phyloP scores from a whole-genome alignment of 2,113 vertebrate species.

The Tachysurus vachellii region DNA sequence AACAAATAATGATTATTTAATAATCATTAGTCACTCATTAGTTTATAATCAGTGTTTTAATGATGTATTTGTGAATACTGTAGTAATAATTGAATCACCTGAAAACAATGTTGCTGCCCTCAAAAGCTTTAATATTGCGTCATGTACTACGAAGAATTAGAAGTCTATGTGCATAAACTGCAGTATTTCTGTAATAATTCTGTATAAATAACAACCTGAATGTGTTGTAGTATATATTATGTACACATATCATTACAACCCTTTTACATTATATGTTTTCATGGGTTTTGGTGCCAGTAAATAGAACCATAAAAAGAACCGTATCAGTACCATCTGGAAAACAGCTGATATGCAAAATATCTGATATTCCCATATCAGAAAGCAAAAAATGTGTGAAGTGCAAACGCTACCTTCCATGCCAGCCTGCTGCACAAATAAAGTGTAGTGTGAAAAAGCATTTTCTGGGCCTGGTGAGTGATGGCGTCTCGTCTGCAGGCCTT shows the following conservation, averaged over 20 bases:
- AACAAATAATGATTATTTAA: too few relatives aligned
- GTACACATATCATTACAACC: neutral
- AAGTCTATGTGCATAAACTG: neutral
- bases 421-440: slow-evolving; percentile 48
- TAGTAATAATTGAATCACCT: neutral
- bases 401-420: neutral
- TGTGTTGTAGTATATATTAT: neutral
- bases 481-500: slow-evolving; percentile 67
- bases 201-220: neutral
- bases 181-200: neutral
- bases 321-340: neutral
- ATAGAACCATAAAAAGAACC: neutral
- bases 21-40: neutral
- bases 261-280: neutral
- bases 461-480: slow-evolving; percentile 66
- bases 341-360: slow-evolving; percentile 4
- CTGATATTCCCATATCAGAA: neutral
- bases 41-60: neutral
- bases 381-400: slow-evolving; percentile 2
- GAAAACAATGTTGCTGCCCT: neutral
- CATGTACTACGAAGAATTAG: neutral
- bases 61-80: neutral
- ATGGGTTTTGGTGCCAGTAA: neutral
- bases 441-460: slow-evolving; percentile 56
- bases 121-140: neutral